Base-by-base conservation (phyloP, 2,113 vertebrate genomes). In the Psammodynastes pulverulentus region DNA sequence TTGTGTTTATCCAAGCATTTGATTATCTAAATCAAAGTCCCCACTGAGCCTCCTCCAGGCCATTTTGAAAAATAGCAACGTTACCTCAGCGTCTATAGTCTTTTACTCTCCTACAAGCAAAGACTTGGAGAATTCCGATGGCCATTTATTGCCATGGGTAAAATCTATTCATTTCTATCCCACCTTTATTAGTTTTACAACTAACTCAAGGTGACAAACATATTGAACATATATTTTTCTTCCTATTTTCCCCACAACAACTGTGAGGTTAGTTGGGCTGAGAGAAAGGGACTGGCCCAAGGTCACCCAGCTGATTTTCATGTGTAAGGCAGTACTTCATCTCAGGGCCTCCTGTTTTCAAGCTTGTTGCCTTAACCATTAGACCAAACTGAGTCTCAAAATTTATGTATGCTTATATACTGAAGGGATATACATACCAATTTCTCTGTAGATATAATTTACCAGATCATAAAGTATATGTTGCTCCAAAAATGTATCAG, bases 1-100 rank as follows among this genome's bases (percentile, higher is more conserved):
- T 90, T 90, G 79, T 90, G 89, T 90, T 90, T 90, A 45, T 90
- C 39, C 72, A 90, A 90, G 79, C 79, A 53, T 84, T 54, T 85
- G 51, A 90, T 90, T 85, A 43, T 90, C 90, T 85, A 85, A 90
- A 85, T 90, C 51, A 53, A 85, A 54, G 72, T 85, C 34, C 49
- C 51, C 67, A 90, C 34, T 52, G 48, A 90, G 48, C 52, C 51
- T 45, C 51, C 9, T 85, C 29, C 21, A 21, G 51, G 12, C 51
- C 51, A 54, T 84, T 84, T 46, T 23, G 39, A 84, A 90, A 54
- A 90, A 90, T 17, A 26, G 12, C 19, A 53, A 52, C 13, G 3
- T 45, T 54, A 45, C 52, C n/a, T 52, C 46, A 54, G 48, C 21
- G 52, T 49, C 49, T 84, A 90, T 10, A 85, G 49, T 24, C 6